phyloP scores from a whole-genome alignment of 2,113 vertebrate species.

The Anoura caudifer region DNA sequence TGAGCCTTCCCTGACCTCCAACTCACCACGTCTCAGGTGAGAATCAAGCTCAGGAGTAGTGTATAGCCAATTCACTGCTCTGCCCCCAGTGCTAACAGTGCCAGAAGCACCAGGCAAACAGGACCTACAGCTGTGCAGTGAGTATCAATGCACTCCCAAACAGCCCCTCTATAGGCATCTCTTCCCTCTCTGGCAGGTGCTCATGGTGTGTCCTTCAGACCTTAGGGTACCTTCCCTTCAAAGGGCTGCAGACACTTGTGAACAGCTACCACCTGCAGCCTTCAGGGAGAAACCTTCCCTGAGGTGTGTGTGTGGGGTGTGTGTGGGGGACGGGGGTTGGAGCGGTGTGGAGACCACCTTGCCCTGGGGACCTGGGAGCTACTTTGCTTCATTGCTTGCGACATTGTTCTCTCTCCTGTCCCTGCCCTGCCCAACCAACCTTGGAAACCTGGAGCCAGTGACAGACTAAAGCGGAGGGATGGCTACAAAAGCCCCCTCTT shows the following conservation, averaged over 20 bases:
- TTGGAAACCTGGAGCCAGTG: neutral
- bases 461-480: neutral
- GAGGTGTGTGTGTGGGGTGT: too few relatives aligned
- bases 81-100: neutral
- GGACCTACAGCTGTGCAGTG: neutral
- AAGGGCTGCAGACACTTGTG: neutral
- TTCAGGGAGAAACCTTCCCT: neutral
- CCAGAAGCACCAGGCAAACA: neutral
- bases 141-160: too few relatives aligned
- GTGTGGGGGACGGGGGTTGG: neutral
- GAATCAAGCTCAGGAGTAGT: neutral
- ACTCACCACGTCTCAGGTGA: neutral
- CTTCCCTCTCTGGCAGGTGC: too few relatives aligned
- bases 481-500: neutral
- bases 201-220: neutral
- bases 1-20: neutral
- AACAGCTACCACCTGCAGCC: neutral
- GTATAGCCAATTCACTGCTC: neutral
- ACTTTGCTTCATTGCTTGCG: too few relatives aligned
- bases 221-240: neutral
- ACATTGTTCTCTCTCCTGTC: neutral
- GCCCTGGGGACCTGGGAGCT: neutral
- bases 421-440: neutral
- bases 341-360: neutral
- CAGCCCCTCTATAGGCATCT: neutral